These are phyloP conservation scores for Zophobas morio DNA, from an alignment of 1,140 invertebrate genomes.

Conservation along the genomic window DNA sequence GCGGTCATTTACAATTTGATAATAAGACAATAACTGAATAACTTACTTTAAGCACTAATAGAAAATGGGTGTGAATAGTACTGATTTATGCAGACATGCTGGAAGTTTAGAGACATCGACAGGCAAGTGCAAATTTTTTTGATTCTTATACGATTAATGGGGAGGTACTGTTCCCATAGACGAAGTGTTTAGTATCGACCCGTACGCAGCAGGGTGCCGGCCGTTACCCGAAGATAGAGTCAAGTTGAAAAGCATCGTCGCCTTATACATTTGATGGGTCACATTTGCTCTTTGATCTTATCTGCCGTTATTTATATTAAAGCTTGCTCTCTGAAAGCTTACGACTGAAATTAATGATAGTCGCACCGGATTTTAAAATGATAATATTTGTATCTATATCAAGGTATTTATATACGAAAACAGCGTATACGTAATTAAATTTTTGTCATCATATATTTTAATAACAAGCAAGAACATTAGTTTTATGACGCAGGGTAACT, in stretches of 20 bases:
- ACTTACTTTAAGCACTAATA: no score
- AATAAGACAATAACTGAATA: no score
- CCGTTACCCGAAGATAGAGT: conserved; percentile 54
- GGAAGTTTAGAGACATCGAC: conserved; percentile 11
- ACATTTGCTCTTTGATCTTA: conserved; percentile 58
- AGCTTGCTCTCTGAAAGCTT: conserved; percentile 60
- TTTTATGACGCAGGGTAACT: no score
- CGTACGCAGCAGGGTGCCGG: conserved; percentile 45
- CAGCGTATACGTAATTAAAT: conserved; percentile 11
- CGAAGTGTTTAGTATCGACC: conserved; percentile 45
- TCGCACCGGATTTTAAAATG: conserved; percentile 60
- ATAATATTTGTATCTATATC: conserved; percentile 63
- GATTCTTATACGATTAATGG: conserved; percentile 46
- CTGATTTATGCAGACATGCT: neutral
- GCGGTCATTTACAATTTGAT: no score
- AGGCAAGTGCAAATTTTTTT: conserved; percentile 27
- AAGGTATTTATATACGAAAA: conserved; percentile 57
- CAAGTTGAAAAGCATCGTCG: conserved; percentile 52
- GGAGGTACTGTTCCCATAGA: conserved; percentile 52
- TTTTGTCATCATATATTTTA: neutral
- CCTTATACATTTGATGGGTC: conserved; percentile 52
- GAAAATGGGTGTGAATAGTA: no score
- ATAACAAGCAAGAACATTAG: no score
- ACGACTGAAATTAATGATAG: conserved; percentile 59
- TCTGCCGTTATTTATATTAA: conserved; percentile 59